Conservation (phyloP, 2,797 vertebrate genomes). For the Chromobotia macracanthus region DNA sequence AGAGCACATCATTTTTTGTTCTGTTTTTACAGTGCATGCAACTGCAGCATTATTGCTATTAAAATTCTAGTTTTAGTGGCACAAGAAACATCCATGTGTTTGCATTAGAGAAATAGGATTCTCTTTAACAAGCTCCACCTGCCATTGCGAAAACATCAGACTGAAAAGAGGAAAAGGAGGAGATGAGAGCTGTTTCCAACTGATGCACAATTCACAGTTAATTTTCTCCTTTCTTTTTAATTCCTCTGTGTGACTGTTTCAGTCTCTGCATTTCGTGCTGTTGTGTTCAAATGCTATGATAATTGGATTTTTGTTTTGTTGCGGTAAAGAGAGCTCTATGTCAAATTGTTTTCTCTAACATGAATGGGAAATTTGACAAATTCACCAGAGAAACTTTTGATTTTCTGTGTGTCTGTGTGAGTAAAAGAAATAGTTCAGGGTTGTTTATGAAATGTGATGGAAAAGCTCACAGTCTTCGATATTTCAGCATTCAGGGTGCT, state of each 20-base stretch:
- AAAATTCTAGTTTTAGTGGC: neutral
- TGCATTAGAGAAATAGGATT: neutral
- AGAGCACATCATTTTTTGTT: neutral
- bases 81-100: neutral
- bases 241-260: conserved; percentile 48
- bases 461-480: conserved; percentile 1
- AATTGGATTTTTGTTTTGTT: conserved; percentile 62
- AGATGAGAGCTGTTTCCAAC: conserved; percentile 30
- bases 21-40: conserved; percentile 4
- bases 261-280: conserved; percentile 39
- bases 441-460: conserved; percentile 10
- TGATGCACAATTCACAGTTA: conserved; percentile 41
- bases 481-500: conserved; percentile 19
- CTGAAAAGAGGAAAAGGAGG: neutral
- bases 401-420: neutral
- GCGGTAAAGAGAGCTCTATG: conserved; percentile 33
- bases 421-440: neutral
- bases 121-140: conserved; percentile 41
- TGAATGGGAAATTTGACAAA: conserved; percentile 36
- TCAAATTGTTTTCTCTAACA: conserved; percentile 47
- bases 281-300: conserved; percentile 54
- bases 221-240: conserved; percentile 44
- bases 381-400: conserved; percentile 41
- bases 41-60: neutral
- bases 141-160: conserved; percentile 44